Evolutionary conservation across 2,888 invertebrate genomes (phyloP), one percentile per base, ranked within the genome.

Genomic region (Corythucha ciliata): DNA sequence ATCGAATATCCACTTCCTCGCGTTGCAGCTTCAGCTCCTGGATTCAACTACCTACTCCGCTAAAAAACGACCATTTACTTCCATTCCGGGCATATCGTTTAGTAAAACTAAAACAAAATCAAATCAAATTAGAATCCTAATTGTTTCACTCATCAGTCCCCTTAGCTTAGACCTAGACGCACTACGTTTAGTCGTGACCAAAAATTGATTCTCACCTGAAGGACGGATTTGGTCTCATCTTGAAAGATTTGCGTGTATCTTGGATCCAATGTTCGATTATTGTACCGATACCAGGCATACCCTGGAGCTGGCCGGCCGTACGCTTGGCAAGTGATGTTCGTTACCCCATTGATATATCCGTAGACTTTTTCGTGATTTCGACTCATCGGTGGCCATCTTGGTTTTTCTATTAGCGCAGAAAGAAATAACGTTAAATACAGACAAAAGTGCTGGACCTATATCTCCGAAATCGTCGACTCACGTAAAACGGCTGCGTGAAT

Each of bases 401-500:
- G 59, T 40, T 58, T 59, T 32, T 58, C 59, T 59, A 37, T n/a
- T n/a, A n/a, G n/a, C n/a, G n/a, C n/a, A n/a, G n/a, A n/a, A n/a
- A n/a, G n/a, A n/a, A n/a, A n/a, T n/a, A n/a, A n/a, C n/a, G n/a
- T n/a, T n/a, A n/a, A n/a, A 18, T 18, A n/a, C 20, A 36, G 4
- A 6, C n/a, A 33, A 46, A 14, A 12, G 29, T 29, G 29, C n/a
- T 29, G 29, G 10, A 7, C 36, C 39, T 20, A 16, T 14, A 36
- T 8, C 10, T 33, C 33, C n/a, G n/a, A n/a, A n/a, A n/a, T n/a
- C n/a, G n/a, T 16, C 8, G 64, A 75, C 77, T 76, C 70, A 78
- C 78, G 76, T 70, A 74, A 70, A 60, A 78, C 74, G 66, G 72
- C 72, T 61, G 78, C 69, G 62, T 69, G 69, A 63, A 78, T 76